A percentile compares a stretch with the other conserved stretches of the same genome.
phyloP scores from a whole-genome alignment of 2,888 invertebrate species.

The Pheosia gnoma region DNA sequence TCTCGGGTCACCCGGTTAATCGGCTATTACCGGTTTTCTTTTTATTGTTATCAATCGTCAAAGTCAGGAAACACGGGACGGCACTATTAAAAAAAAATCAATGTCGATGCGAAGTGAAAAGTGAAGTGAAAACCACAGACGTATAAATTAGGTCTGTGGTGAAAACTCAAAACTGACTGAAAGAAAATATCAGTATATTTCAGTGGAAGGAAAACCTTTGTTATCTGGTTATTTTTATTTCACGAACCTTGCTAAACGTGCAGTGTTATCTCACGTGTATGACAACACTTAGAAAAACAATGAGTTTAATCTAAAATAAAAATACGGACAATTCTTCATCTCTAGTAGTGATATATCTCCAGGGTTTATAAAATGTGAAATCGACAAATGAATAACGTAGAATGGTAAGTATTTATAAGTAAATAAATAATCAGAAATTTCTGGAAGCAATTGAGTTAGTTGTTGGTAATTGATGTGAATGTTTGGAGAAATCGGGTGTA shows the following conservation, averaged over 20 bases:
- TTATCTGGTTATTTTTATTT: slow-evolving; percentile 23
- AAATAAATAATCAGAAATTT: no score
- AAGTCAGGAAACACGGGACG: slow-evolving; percentile 7
- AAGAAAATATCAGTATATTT: neutral
- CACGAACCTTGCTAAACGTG: slow-evolving; percentile 11
- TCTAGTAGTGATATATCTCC: slow-evolving; percentile 15
- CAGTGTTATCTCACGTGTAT: slow-evolving; percentile 8
- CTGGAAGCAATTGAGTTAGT: no score
- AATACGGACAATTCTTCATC: slow-evolving; percentile 4
- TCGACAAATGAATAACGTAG: slow-evolving; percentile 45
- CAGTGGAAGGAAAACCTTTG: slow-evolving; percentile 33
- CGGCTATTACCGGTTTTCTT: neutral
- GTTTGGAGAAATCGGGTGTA: no score
- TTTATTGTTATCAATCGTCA: slow-evolving; percentile 17
- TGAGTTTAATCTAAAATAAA: slow-evolving; percentile 11
- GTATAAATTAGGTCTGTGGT: no score
- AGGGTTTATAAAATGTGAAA: slow-evolving; percentile 55
- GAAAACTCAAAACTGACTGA: no score
- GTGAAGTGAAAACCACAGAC: slow-evolving; percentile 13
- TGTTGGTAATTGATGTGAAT: no score
- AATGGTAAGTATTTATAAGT: slow-evolving; percentile 56
- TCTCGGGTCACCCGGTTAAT: no score
- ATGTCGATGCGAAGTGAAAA: slow-evolving; percentile 11
- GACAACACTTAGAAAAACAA: slow-evolving; percentile 8
- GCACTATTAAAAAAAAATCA: slow-evolving; percentile 33